Percentiles rank a stretch among this genome's conserved stretches.
Conservation (phyloP, 2,888 invertebrate species). For the Timema cristinae region DNA sequence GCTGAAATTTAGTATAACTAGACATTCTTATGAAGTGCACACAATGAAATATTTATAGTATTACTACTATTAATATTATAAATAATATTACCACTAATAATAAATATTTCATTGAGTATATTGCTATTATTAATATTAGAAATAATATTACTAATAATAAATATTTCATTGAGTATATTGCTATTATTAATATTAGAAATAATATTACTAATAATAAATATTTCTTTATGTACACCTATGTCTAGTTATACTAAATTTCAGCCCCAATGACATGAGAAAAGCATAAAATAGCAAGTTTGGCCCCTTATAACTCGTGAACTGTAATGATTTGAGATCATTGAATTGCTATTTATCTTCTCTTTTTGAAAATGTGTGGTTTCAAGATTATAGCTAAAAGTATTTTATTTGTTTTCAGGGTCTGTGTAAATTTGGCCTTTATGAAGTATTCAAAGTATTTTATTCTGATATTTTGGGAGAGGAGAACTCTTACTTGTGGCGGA, state of each 20-base stretch:
- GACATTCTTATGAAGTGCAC: too few species aligned
- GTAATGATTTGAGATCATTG: too few species aligned
- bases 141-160: background rate
- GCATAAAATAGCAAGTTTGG: too few species aligned
- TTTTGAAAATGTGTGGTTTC: background rate
- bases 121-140: background rate
- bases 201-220: background rate
- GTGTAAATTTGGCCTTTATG: slow-evolving; percentile 97
- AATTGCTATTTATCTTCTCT: too few species aligned
- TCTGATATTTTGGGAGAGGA: slow-evolving; percentile 83
- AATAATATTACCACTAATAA: background rate
- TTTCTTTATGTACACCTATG: too few species aligned
- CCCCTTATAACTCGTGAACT: too few species aligned
- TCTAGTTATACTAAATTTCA: too few species aligned
- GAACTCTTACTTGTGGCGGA: slow-evolving; percentile 83
- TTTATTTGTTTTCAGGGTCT: slow-evolving; percentile 57
- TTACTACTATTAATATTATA: background rate
- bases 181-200: background rate
- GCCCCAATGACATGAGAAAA: too few species aligned
- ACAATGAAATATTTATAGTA: background rate
- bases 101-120: background rate
- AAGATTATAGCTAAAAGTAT: background rate
- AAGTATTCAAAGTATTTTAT: slow-evolving; percentile 90
- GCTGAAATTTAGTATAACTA: too few species aligned
- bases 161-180: background rate